Conservation (phyloP, 2,113 vertebrate genomes). For the Lutjanus erythropterus region DNA sequence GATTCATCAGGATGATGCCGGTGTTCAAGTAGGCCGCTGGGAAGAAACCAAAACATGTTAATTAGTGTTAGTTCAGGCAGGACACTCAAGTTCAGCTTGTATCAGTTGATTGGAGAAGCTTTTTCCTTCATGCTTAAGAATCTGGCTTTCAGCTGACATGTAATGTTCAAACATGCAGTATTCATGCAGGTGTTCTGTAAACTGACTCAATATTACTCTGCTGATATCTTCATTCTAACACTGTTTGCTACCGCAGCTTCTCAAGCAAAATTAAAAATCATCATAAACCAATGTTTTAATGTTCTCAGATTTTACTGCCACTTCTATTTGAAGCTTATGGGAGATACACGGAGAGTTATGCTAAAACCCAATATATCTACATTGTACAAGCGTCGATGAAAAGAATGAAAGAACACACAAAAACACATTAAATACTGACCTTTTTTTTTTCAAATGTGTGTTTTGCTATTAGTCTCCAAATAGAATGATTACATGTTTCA, state of each 20-base stretch:
- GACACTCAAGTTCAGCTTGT: rapidly evolving
- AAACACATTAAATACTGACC: too few species aligned
- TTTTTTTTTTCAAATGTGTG: too few species aligned
- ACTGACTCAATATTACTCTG: not conserved
- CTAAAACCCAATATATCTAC: too few species aligned
- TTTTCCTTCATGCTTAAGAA: not conserved
- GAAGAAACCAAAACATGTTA: not conserved
- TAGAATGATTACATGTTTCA: too few species aligned
- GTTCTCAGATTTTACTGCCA: too few species aligned
- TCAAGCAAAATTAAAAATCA: too few species aligned
- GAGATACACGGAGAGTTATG: too few species aligned
- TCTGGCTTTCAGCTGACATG: not conserved
- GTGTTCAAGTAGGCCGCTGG: constrained; percentile 99
- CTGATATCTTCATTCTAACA: not conserved
- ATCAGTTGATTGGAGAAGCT: not conserved
- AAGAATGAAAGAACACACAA: too few species aligned
- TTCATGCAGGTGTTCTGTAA: not conserved
- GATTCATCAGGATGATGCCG: constrained; percentile 98
- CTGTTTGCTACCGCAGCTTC: not conserved
- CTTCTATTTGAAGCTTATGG: too few species aligned
- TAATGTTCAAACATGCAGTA: not conserved
- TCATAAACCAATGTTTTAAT: too few species aligned
- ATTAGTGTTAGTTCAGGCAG: not conserved
- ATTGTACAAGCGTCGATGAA: too few species aligned
- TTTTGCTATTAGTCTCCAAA: too few species aligned